phyloP scores from a whole-genome alignment of 2,797 vertebrate genomes.

The Sebastes steindachneri region DNA sequence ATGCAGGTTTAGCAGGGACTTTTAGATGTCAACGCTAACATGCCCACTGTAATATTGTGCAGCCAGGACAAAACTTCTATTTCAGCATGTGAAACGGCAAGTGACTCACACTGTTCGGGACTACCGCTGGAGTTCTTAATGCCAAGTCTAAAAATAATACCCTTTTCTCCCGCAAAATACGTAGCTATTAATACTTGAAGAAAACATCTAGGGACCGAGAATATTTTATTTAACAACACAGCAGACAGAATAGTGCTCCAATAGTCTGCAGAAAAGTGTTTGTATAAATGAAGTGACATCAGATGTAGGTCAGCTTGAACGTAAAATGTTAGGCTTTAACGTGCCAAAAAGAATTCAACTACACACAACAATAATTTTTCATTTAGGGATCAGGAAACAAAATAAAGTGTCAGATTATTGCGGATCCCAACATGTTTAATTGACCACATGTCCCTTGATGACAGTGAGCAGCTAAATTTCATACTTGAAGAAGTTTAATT shows the following conservation, averaged over 20 bases:
- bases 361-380: not conserved
- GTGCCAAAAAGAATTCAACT: not conserved
- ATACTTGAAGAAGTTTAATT: slow-evolving; percentile 24
- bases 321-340: not conserved
- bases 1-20: slow-evolving; percentile 23
- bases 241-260: not conserved
- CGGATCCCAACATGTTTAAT: slow-evolving; percentile 3
- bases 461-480: slow-evolving; percentile 16
- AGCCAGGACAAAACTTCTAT: slow-evolving; percentile 2
- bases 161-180: not conserved
- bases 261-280: not conserved
- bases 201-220: not conserved
- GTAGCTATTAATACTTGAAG: not conserved
- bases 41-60: slow-evolving; percentile 17
- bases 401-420: not conserved
- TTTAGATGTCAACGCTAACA: slow-evolving; percentile 25
- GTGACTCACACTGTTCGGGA: slow-evolving; percentile 9
- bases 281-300: not conserved
- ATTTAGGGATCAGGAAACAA: not conserved
- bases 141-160: slow-evolving; percentile 31
- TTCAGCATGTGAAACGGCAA: slow-evolving; percentile 2
- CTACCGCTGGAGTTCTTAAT: slow-evolving; percentile 8
- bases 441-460: slow-evolving; percentile 17
- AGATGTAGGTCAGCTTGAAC: not conserved
- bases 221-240: not conserved